phyloP scores from a whole-genome alignment of 2,113 vertebrate species.

The Strigops habroptila region DNA sequence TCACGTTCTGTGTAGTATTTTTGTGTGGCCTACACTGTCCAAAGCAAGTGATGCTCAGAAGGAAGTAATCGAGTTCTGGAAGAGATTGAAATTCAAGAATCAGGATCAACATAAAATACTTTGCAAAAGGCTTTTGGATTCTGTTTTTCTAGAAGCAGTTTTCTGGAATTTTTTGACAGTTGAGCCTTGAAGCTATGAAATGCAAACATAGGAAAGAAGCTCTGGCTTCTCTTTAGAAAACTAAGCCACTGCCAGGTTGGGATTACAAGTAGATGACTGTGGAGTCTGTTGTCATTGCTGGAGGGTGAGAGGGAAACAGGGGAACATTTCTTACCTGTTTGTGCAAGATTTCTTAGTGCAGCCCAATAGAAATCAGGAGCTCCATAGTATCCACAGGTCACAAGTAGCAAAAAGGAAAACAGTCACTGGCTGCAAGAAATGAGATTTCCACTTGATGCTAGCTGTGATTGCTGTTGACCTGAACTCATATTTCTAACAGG shows the following conservation, averaged over 20 bases:
- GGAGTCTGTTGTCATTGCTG: slow-evolving; percentile 6
- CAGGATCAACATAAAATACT: not conserved
- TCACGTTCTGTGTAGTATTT: not conserved
- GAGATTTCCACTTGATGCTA: not conserved
- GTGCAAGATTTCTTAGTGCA: not conserved
- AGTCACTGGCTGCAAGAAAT: not conserved
- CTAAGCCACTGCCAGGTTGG: not conserved
- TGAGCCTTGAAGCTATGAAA: not conserved
- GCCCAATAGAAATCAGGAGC: not conserved
- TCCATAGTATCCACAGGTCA: not conserved
- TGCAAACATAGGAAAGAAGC: not conserved
- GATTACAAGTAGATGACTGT: not conserved
- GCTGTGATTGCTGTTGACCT: not conserved
- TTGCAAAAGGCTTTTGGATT: not conserved
- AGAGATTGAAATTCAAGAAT: slow-evolving; percentile 1
- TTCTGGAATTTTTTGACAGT: not conserved
- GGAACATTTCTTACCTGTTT: not conserved
- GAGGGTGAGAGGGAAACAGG: not conserved
- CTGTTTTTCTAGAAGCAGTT: not conserved
- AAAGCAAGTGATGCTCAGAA: slow-evolving; percentile 8
- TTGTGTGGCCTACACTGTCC: not conserved
- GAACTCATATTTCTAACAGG: not conserved
- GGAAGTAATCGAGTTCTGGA: not conserved
- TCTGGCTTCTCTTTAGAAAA: slow-evolving; percentile 6
- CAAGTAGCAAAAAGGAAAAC: not conserved